Percentiles rank a stretch among this genome's conserved stretches.
phyloP scores from a whole-genome alignment of 2,113 vertebrate genomes.

The Cyphomyrus discorhynchus region DNA sequence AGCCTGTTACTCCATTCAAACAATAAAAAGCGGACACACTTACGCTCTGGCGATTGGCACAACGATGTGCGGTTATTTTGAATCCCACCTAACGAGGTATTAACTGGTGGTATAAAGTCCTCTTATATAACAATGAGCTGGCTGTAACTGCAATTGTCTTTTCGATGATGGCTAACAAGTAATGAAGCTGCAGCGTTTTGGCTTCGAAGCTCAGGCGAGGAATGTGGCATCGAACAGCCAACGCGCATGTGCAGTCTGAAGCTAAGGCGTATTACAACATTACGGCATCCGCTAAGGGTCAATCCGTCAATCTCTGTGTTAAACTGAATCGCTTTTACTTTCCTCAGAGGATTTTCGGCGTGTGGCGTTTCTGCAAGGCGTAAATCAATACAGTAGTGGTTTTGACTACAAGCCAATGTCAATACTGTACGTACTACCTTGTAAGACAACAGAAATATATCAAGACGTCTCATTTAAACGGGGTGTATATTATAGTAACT shows the following conservation, averaged over 20 bases:
- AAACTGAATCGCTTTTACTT: neutral
- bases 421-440: neutral
- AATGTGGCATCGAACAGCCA: conserved; percentile 45
- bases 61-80: neutral
- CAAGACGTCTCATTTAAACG: neutral
- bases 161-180: neutral
- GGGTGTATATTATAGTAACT: neutral
- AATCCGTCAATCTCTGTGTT: neutral
- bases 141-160: neutral
- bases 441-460: neutral
- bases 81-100: neutral
- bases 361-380: neutral
- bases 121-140: neutral
- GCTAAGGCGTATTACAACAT: neutral
- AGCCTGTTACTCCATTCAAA: conserved; percentile 44
- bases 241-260: conserved; percentile 47
- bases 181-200: conserved; percentile 13
- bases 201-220: conserved; percentile 51
- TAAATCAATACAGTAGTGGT: neutral
- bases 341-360: neutral
- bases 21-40: conserved; percentile 47
- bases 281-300: conserved; percentile 39
- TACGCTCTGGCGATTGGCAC: conserved; percentile 30
- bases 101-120: neutral
- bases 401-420: neutral